Evolutionary conservation across 1,140 invertebrate genomes (phyloP), one percentile per base, ranked within the genome.

Genomic region (Drosophila cardini): DNA sequence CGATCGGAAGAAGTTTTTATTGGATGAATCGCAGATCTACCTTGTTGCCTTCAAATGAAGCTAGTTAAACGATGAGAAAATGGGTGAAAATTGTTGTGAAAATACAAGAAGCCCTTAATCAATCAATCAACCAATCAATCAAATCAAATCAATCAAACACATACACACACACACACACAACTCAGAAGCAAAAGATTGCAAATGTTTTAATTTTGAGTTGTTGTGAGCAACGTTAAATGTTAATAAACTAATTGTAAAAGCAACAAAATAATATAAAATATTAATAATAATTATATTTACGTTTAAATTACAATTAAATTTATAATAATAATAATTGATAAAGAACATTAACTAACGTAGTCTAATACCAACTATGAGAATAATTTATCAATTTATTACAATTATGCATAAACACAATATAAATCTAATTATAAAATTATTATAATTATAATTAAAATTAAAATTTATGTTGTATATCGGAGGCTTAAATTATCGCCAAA

Each of bases 401-500:
- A 43, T n/a, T n/a, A n/a, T n/a, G n/a, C n/a, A n/a, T n/a, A n/a
- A n/a, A n/a, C n/a, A 80, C 52, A 61, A 43, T 40, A n/a, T 42
- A 52, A 10, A 15, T 45, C 50, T 32, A 60, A 68, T 38, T 52
- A 62, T 34, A 56, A 18, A 61, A 50, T 61, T 63, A 63, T 48
- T 42, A 42, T 10, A 62, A 50, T 50, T 63, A 63, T 48, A 40
- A 63, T 63, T 53, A 81, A 60, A 76, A 58, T 63, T 76, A 67
- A 78, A 78, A 86, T 86, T 89, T 83, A 86, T 83, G 76, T 86
- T 86, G 83, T 89, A 89, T 89, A 91, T 91, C 90, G 90, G 90
- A 91, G 90, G 90, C 90, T 91, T 91, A 91, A 91, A 91, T 90
- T 90, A 91, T 86, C 90, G 90, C 90, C 90, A 91, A 91, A 91